Evolutionary conservation across 2,888 invertebrate species (phyloP).

Genomic region (Sinotaia quadrata): DNA sequence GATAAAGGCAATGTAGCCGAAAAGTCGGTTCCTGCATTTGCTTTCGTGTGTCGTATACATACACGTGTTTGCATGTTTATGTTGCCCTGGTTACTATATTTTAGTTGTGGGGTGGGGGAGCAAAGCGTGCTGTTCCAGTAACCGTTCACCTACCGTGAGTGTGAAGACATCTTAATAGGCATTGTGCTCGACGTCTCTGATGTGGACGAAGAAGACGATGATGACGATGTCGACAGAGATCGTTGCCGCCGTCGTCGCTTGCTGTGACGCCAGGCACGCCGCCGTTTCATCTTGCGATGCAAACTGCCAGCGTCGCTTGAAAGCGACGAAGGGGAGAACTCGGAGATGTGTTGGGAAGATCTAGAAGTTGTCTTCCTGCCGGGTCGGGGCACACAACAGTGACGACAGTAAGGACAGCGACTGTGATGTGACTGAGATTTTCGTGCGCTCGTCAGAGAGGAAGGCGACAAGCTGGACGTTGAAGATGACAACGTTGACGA

Average conservation of each 20-base stretch:
- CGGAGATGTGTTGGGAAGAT: too few species aligned
- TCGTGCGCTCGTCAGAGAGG: not conserved
- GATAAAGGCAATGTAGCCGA: too few species aligned
- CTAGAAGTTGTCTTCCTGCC: too few species aligned
- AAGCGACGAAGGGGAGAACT: not conserved
- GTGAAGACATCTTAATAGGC: too few species aligned
- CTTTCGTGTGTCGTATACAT: too few species aligned
- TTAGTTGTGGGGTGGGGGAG: too few species aligned
- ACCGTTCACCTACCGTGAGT: too few species aligned
- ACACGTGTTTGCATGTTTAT: too few species aligned
- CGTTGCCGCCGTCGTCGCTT: not conserved
- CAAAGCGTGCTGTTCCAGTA: too few species aligned
- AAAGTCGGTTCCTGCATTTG: too few species aligned
- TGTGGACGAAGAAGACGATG: slow-evolving; percentile 12
- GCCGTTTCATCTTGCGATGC: not conserved
- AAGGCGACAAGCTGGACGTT: slow-evolving; percentile 1
- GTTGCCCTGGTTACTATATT: too few species aligned
- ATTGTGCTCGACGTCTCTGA: not conserved
- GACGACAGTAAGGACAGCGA: slow-evolving; percentile 24
- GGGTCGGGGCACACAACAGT: not conserved
- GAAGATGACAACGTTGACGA: not conserved
- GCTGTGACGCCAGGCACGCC: not conserved
- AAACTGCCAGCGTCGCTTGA: not conserved
- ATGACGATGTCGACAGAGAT: slow-evolving; percentile 8
- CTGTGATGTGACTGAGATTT: not conserved